Base-by-base conservation (phyloP, 1,140 invertebrate genomes). In the Eupeodes corollae region DNA sequence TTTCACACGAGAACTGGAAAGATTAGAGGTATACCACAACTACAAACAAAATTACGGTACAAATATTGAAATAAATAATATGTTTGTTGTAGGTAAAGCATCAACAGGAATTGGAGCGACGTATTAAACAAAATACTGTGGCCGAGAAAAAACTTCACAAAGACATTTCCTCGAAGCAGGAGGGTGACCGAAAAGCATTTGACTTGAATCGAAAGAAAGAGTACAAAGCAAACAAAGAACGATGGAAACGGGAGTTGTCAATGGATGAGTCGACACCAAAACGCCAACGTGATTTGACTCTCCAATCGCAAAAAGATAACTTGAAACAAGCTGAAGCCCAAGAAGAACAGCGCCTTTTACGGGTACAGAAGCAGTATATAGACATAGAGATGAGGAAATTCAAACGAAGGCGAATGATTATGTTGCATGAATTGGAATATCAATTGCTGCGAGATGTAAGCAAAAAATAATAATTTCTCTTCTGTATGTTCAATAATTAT, bases 181-280 rank as follows among this genome's bases (percentile, higher is more conserved):
- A 97, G 53, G 81, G 82, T 52, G 94, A 98, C 62, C 75, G 86
- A 42, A 78, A 75, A 68, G 83, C 82, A 33, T 91, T 94, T 61
- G 85, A 90, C 67, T 74, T 84, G 48, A 87, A 92, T 58, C 90
- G 94, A 71, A 96, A 98, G 73, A 89, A 89, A 66, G 94, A 98
- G 69, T 98, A 98, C 73, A 99, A 99, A 73, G 84, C 84, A 39
- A 97, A 91, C 67, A 98, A 98, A 73, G 96, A 99, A 66, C 74
- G 89, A 58, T 92, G 91, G 83, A 98, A 92, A 80, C 82, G 87
- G 63, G 90, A 94, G 69, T 75, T 96, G 34, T 88, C 84, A 42
- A 84, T 90, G 70, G 88, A 92, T 65, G 88, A 91, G 64, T 82
- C 86, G 30, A 93, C 91, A 52, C 89, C 91, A 14, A 95, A 94